These are phyloP conservation scores for Periophthalmodon schlosseri DNA, from an alignment of 2,113 vertebrate species.

Conservation along the genomic window DNA sequence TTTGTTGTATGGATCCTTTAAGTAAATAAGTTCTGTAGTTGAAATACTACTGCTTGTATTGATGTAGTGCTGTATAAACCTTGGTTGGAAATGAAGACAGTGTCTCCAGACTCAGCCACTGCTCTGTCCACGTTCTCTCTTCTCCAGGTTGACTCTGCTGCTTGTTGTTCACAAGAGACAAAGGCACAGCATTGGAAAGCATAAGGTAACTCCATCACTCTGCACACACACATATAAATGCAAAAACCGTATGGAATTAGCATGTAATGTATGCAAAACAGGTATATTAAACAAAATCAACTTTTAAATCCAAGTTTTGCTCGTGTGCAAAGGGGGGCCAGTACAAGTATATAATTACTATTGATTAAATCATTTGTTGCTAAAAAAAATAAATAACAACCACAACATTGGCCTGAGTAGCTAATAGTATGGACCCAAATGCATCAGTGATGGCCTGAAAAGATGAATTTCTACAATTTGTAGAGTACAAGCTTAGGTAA, in stretches of 20 bases:
- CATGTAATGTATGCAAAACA: too few relatives aligned
- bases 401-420: background rate
- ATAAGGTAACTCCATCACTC: conserved; percentile 92
- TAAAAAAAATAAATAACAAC: background rate
- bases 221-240: conserved; percentile 58
- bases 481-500: too few relatives aligned
- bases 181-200: conserved; percentile 95
- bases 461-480: too few relatives aligned
- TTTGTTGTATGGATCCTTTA: too few relatives aligned
- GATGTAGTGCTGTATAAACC: conserved; percentile 63
- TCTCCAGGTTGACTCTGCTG: conserved; percentile 70
- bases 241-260: background rate
- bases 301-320: background rate
- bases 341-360: background rate
- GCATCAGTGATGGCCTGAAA: background rate
- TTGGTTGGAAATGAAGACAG: conserved; percentile 66
- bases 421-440: background rate
- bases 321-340: background rate
- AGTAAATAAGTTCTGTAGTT: too few relatives aligned
- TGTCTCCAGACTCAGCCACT: conserved; percentile 74
- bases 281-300: background rate
- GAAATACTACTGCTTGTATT: background rate
- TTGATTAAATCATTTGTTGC: background rate
- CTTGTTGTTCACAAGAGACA: conserved; percentile 82
- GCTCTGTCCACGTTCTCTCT: conserved; percentile 55